Base-by-base conservation (phyloP, 2,888 invertebrate genomes). In the Ormyrus labotus region DNA sequence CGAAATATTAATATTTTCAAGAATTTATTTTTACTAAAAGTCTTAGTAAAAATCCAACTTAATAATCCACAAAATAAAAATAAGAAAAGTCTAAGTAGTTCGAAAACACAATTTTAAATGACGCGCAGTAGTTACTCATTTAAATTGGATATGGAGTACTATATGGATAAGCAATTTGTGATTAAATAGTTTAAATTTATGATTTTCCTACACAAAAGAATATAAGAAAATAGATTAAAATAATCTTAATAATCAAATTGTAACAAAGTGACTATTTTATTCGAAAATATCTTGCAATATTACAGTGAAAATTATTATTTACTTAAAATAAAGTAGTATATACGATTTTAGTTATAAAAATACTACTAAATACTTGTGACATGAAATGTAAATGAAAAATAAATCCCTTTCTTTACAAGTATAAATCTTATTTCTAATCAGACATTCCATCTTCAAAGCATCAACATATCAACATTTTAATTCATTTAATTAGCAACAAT, bases 241-340 rank as follows among this genome's bases (percentile, higher is more conserved):
- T 64, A 75, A 57, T 53, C 13, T 34, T 61, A 68, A 75, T 53
- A 60, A 13, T 34, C 10, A 65, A 71, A 71, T 77, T 64, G 45
- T 77, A 77, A 65, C 53, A 77, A 71, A 63, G 13, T 58, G 9
- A 50, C 58, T 47, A 72, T 61, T 72, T 71, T 72, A 67, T 58
- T 60, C 60, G 45, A 55, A 58, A 53, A 65, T 61, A 67, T 67
- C 58, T 63, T 75, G 67, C 57, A 57, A 51, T 75, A 75, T 48
- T 48, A 10, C 10, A 57, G 57, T 64, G 13, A 19, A 69, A 70
- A 70, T 55, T 47, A 64, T 70, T 45, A 34, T 19, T 19, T 19
- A 19, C 19, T 67, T 51, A n/a, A 53, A 67, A 55, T 13, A 48
- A 58, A 71, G 60, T 67, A 67, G 51, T 67, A 13, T 45, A 11